Evolutionary conservation across 2,797 vertebrate species (phyloP).

Genomic region (Sebastes cheni): DNA sequence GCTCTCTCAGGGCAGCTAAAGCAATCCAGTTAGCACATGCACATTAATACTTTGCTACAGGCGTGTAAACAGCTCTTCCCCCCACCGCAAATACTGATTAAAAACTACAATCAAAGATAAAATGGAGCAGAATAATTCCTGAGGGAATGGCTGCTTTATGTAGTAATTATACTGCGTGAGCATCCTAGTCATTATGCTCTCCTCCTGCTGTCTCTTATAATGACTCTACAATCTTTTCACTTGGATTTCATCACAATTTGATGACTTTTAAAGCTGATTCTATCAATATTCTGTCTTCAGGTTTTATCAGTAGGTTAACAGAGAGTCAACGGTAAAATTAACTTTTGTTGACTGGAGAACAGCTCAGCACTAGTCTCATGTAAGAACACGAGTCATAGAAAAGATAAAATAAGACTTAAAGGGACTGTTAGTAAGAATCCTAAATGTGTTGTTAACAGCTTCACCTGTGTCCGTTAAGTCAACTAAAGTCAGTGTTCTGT

Average conservation of each 20-base stretch:
- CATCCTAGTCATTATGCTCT: not conserved
- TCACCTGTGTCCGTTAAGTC: too few relatives aligned
- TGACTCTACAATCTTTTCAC: constrained; percentile 10
- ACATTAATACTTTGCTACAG: constrained; percentile 37
- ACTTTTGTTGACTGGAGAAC: too few relatives aligned
- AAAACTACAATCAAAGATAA: constrained; percentile 43
- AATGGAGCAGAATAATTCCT: constrained; percentile 39
- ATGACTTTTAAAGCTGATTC: not conserved
- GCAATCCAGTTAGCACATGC: constrained; percentile 20
- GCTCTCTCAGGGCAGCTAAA: not conserved
- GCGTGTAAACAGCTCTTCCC: constrained; percentile 42
- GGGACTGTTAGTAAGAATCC: too few relatives aligned
- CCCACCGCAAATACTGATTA: constrained; percentile 46
- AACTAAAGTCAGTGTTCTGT: too few relatives aligned
- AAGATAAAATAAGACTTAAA: too few relatives aligned
- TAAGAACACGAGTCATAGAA: too few relatives aligned
- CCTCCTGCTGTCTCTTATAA: constrained; percentile 27
- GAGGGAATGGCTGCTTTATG: constrained; percentile 18
- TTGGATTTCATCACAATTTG: not conserved
- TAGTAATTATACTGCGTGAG: constrained; percentile 19
- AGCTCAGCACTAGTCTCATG: too few relatives aligned
- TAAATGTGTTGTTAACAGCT: too few relatives aligned
- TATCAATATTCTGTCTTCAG: too few relatives aligned
- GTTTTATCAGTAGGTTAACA: too few relatives aligned
- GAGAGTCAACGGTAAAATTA: too few relatives aligned